Percentiles rank a stretch among this genome's conserved stretches.
These are phyloP conservation scores for Griposia aprilina DNA, from an alignment of 2,888 invertebrate species.

Conservation along the genomic window DNA sequence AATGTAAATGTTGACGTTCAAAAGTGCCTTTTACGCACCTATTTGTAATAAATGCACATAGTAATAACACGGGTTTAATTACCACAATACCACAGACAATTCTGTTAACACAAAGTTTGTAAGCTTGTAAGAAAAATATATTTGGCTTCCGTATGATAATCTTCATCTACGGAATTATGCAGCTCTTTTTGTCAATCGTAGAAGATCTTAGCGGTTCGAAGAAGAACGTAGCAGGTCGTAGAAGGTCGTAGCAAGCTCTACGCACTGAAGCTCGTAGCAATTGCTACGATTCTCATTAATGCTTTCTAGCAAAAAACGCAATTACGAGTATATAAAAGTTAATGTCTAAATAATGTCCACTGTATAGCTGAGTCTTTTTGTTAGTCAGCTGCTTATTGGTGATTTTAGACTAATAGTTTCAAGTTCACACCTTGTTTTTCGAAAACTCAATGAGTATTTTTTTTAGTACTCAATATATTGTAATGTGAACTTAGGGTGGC, in stretches of 20 bases:
- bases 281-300: slow-evolving; percentile 4
- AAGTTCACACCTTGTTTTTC: neutral
- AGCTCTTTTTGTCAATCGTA: neutral
- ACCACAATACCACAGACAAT: slow-evolving; percentile 28
- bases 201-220: neutral
- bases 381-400: neutral
- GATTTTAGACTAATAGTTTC: neutral
- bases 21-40: too few species aligned
- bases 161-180: slow-evolving; percentile 1
- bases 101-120: slow-evolving; percentile 34
- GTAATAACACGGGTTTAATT: slow-evolving; percentile 26
- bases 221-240: neutral
- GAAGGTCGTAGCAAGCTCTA: slow-evolving; percentile 5
- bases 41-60: neutral
- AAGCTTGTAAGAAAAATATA: slow-evolving; percentile 22
- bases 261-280: slow-evolving; percentile 1
- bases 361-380: neutral
- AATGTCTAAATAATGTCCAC: neutral
- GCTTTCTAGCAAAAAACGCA: neutral
- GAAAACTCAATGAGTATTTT: neutral
- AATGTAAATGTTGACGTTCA: too few species aligned
- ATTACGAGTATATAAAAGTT: neutral
- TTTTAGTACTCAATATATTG: neutral
- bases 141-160: slow-evolving; percentile 14
- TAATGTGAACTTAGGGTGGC: neutral